Evolutionary conservation across 2,888 invertebrate species (phyloP).

Genomic region (Cyclophora albipunctata): DNA sequence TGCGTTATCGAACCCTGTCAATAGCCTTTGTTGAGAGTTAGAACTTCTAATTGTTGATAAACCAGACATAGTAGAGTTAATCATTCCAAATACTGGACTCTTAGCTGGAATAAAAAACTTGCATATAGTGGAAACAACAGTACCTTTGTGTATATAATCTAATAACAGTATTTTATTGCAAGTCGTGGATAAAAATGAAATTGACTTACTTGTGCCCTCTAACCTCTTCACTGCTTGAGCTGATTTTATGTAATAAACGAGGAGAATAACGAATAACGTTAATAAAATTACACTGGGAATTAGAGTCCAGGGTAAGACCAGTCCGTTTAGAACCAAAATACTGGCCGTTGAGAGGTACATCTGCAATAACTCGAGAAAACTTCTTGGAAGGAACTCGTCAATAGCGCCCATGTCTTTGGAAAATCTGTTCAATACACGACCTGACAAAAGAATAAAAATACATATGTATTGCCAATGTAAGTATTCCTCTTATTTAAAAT

Average conservation of each 20-base stretch:
- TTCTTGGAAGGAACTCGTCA: slow-evolving; percentile 83
- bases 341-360: slow-evolving; percentile 58
- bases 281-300: slow-evolving; percentile 39
- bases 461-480: too few species aligned
- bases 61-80: slow-evolving; percentile 84
- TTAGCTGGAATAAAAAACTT: slow-evolving; percentile 70
- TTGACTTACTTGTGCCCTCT: slow-evolving; percentile 79
- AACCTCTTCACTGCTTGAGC: slow-evolving; percentile 84
- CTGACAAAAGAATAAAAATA: slow-evolving; percentile 28
- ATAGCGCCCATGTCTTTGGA: slow-evolving; percentile 89
- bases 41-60: slow-evolving; percentile 85
- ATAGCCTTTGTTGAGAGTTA: slow-evolving; percentile 76
- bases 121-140: not conserved
- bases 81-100: slow-evolving; percentile 87
- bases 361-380: slow-evolving; percentile 77
- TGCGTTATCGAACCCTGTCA: slow-evolving; percentile 73
- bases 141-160: too few species aligned
- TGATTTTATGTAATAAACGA: slow-evolving; percentile 71
- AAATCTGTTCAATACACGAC: slow-evolving; percentile 83
- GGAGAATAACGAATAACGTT: slow-evolving; percentile 74
- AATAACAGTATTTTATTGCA: too few species aligned
- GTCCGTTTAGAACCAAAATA: slow-evolving; percentile 52
- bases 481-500: too few species aligned
- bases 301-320: slow-evolving; percentile 58
- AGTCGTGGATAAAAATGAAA: too few species aligned